Base-by-base conservation (phyloP, 2,797 vertebrate species). In the Hemitrygon akajei region DNA sequence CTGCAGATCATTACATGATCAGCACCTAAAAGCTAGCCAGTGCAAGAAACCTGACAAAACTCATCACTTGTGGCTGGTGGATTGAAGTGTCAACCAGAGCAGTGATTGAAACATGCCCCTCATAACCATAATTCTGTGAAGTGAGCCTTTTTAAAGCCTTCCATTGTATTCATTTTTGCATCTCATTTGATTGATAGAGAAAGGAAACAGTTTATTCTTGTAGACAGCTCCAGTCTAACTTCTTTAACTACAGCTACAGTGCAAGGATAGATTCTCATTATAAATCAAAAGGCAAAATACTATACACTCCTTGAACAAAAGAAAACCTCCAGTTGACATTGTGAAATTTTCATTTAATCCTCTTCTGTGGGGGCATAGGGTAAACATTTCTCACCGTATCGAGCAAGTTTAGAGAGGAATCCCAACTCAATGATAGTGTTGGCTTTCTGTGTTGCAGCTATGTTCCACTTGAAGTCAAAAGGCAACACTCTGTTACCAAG, bases 111-210 rank as follows among this genome's bases (percentile, higher is more conserved):
- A 93, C 71, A 56, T 93, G 27, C 91, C 10, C 37, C 91, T 76
- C 91, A 56, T 47, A 93, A 56, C 91, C 71, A 93, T 93, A 40
- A 93, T 93, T 75, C 34, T 93, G 71, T 93, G 91, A 73, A 93
- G 91, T 93, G 91, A 93, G 91, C 91, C 37, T 93, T 93, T 47
- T 73, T 75, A 93, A 92, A 75, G 69, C 91, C 71, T 75, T 76
- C 91, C 22, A 75, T 93, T 71, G 37, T 93, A 93, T 76, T 93
- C 71, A 47, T 93, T 37, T 89, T 89, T 69, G n/a, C 66, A 60
- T 66, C 63, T 37, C 63, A 34, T 93, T 93, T 93, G 91, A 73
- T 75, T 73, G 91, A 76, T 93, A 56, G 71, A 93, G 71, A 18
- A 73, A 56, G 69, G 86, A 66, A 66, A 75, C 69, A 93, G 71